These are phyloP conservation scores for Sinocyclocheilus anshuiensis DNA, from an alignment of 2,113 vertebrate genomes.

Conservation along the genomic window DNA sequence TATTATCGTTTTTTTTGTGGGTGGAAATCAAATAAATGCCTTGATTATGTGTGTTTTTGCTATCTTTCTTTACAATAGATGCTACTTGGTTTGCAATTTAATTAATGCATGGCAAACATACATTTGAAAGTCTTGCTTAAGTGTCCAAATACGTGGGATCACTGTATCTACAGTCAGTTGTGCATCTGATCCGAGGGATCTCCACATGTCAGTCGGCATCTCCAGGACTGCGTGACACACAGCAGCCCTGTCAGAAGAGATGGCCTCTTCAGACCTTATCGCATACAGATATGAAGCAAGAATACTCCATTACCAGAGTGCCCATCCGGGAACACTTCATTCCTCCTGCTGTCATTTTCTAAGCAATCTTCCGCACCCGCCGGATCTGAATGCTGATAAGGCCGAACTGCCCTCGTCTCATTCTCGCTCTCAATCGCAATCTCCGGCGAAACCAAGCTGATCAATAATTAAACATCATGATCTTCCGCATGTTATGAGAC, in stretches of 20 bases:
- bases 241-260: constrained; percentile 17
- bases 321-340: constrained; percentile 58
- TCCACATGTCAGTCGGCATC: background rate
- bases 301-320: constrained; percentile 49
- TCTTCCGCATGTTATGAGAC: constrained; percentile 30
- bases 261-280: constrained; percentile 22
- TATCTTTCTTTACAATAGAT: background rate
- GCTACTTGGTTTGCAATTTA: background rate
- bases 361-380: constrained; percentile 42
- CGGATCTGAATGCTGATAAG: constrained; percentile 31
- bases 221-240: constrained; percentile 3
- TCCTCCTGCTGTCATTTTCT: constrained; percentile 45
- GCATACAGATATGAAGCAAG: constrained; percentile 27
- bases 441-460: constrained; percentile 18
- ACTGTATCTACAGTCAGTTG: background rate
- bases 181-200: background rate
- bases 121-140: background rate
- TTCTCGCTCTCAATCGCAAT: constrained; percentile 31
- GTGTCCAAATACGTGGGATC: background rate
- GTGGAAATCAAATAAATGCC: background rate
- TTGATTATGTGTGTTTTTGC: background rate
- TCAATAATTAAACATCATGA: constrained; percentile 46
- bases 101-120: background rate
- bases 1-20: no score
- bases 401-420: background rate